These are phyloP conservation scores for Erannis defoliaria DNA, from an alignment of 2,888 invertebrate genomes.

Conservation along the genomic window DNA sequence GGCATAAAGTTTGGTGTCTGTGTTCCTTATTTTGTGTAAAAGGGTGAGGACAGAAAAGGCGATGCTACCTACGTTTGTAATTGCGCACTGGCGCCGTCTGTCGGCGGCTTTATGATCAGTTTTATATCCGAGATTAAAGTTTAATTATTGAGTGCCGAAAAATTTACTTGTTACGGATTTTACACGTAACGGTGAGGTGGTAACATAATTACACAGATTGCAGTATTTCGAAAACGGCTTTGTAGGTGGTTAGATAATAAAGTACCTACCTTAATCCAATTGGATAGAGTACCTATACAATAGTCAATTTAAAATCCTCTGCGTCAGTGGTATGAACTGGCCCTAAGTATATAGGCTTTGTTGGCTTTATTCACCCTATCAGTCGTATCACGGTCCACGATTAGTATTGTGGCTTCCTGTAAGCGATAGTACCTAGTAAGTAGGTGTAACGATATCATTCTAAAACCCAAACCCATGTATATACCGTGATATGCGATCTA, in stretches of 20 bases:
- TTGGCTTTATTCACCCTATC: too few relatives aligned
- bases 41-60: conserved; percentile 33
- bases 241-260: background rate
- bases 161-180: conserved; percentile 33
- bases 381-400: conserved; percentile 18
- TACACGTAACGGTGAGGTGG: conserved; percentile 12
- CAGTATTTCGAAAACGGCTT: background rate
- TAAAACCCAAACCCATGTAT: background rate
- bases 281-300: too few relatives aligned
- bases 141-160: conserved; percentile 39
- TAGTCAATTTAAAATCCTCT: too few relatives aligned
- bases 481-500: background rate
- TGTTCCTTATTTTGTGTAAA: conserved; percentile 11
- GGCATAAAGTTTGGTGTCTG: conserved; percentile 17
- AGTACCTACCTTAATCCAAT: conserved; percentile 2
- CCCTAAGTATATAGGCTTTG: too few relatives aligned
- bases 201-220: conserved; percentile 8
- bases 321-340: too few relatives aligned
- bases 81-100: conserved; percentile 57
- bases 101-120: conserved; percentile 35
- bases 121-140: conserved; percentile 39
- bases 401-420: conserved; percentile 36
- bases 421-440: conserved; percentile 17
- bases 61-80: conserved; percentile 49
- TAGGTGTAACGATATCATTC: background rate